phyloP scores from a whole-genome alignment of 2,797 vertebrate species.

The Pangasius macronema region DNA sequence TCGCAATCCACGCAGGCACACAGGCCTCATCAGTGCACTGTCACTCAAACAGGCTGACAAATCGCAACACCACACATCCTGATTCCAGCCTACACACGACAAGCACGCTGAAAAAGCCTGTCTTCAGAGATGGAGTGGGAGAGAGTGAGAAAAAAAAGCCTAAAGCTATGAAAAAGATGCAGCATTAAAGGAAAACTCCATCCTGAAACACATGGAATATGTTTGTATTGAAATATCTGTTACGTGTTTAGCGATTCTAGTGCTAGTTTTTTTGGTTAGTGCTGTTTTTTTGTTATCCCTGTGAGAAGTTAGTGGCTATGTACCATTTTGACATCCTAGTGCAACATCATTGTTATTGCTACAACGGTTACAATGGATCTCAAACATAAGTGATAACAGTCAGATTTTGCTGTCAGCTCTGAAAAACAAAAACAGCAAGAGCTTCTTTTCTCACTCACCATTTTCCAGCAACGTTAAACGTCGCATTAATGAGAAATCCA shows the following conservation, averaged over 20 bases:
- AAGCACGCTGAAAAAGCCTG: background rate
- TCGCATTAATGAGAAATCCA: conserved; percentile 8
- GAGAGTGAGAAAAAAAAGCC: background rate
- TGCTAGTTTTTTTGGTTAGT: background rate
- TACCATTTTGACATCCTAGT: background rate
- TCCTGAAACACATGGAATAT: background rate
- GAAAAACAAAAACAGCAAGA: background rate
- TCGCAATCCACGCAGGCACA: conserved; percentile 34
- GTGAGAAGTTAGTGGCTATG: background rate
- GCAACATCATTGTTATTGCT: background rate
- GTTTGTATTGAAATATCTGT: background rate
- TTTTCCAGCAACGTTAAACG: background rate
- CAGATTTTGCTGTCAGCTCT: background rate
- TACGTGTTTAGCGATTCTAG: background rate
- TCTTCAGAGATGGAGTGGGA: background rate
- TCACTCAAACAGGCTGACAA: conserved; percentile 50
- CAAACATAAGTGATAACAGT: background rate
- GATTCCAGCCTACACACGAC: background rate
- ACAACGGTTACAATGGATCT: background rate
- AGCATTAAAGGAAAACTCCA: background rate
- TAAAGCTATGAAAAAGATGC: background rate
- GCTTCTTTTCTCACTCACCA: background rate
- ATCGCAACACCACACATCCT: conserved; percentile 30
- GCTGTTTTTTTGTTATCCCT: background rate
- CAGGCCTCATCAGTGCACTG: conserved; percentile 52